These are phyloP conservation scores for Hylaeus anthracinus DNA, from an alignment of 1,140 invertebrate species.

Conservation along the genomic window DNA sequence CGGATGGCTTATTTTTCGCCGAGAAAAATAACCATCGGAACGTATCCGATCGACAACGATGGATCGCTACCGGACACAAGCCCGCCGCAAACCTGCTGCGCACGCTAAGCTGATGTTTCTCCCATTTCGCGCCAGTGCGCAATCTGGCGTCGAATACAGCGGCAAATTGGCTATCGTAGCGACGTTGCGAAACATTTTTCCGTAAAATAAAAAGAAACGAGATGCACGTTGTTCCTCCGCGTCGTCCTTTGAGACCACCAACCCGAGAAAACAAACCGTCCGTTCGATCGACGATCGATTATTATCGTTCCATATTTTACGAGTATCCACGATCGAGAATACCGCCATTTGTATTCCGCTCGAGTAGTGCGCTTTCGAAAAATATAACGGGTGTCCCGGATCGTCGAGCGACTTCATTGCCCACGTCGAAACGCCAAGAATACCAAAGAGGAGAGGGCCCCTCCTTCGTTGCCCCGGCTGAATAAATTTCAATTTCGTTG, in stretches of 20 bases:
- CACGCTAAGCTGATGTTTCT: constrained; percentile 12
- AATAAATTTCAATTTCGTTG: constrained; percentile 70
- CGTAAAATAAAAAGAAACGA: not conserved
- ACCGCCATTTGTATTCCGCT: constrained; percentile 29
- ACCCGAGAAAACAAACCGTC: not conserved
- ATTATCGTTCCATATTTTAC: constrained; percentile 26
- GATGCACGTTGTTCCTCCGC: not conserved
- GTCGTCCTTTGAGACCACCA: not conserved
- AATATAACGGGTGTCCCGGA: constrained; percentile 39
- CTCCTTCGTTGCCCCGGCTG: constrained; percentile 22
- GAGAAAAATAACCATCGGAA: not conserved
- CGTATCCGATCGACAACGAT: constrained; percentile 27
- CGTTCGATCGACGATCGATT: not conserved
- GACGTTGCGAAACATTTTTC: not conserved
- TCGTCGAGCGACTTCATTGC: constrained; percentile 18
- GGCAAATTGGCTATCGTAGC: constrained; percentile 48
- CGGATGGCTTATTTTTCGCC: not conserved
- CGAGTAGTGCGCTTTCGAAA: constrained; percentile 28
- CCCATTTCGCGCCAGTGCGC: constrained; percentile 13
- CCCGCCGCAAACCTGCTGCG: constrained; percentile 21
- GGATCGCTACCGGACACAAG: constrained; percentile 9
- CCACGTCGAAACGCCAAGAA: not conserved
- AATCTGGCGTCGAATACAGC: constrained; percentile 44
- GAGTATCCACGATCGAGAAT: not conserved
- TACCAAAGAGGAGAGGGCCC: constrained; percentile 26